A percentile compares a stretch with the other conserved stretches of the same genome.
Evolutionary conservation across 2,113 vertebrate species (phyloP).

Genomic region (Etheostoma spectabile): DNA sequence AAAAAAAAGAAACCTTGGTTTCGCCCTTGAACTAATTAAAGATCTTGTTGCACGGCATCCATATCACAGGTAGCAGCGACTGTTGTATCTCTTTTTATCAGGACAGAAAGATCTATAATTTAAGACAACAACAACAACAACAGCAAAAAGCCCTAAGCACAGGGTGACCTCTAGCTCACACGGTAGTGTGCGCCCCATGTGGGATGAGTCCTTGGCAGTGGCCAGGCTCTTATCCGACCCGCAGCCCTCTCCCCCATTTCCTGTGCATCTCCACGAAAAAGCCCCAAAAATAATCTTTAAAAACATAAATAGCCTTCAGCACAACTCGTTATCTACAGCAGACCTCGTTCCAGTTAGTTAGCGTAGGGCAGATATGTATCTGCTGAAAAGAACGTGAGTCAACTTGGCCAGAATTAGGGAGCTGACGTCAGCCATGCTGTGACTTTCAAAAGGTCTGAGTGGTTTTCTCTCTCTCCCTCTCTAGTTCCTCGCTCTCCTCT

Average conservation of each 20-base stretch:
- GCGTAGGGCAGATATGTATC: constrained; percentile 35
- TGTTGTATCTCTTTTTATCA: constrained; percentile 5
- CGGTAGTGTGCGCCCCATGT: too few relatives aligned
- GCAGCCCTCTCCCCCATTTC: too few relatives aligned
- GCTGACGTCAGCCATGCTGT: constrained; percentile 40
- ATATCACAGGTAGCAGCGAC: background rate
- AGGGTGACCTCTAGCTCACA: too few relatives aligned
- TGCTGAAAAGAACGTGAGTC: constrained; percentile 21
- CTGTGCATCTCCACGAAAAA: too few relatives aligned
- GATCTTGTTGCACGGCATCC: background rate
- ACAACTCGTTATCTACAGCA: constrained; percentile 31
- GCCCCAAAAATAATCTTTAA: too few relatives aligned
- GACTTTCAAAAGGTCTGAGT: constrained; percentile 45
- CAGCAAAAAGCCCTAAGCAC: background rate
- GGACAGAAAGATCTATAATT: background rate
- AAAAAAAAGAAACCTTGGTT: background rate
- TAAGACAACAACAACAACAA: background rate
- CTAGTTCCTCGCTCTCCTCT: too few relatives aligned
- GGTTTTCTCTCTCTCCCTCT: background rate
- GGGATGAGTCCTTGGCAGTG: too few relatives aligned
- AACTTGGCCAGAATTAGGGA: background rate
- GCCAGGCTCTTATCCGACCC: too few relatives aligned
- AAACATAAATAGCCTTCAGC: background rate
- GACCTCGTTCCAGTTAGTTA: constrained; percentile 26
- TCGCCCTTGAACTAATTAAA: background rate